Evolutionary conservation across 2,113 vertebrate species (phyloP).

Genomic region (Lutjanus erythropterus): DNA sequence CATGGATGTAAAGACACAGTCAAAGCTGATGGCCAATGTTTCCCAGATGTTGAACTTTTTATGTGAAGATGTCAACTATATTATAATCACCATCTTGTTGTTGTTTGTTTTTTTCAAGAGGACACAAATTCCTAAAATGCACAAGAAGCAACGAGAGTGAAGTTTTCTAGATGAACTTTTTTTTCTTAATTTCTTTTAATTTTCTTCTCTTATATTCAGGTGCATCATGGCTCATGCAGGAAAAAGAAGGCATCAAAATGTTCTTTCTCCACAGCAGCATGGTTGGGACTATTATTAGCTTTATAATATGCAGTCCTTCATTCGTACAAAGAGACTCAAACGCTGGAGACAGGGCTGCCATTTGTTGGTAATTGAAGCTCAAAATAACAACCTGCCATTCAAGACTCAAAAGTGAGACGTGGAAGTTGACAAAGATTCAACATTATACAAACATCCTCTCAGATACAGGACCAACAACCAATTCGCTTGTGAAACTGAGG

Average conservation of each 20-base stretch:
- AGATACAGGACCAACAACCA: background rate
- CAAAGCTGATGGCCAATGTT: no score
- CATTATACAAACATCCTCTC: background rate
- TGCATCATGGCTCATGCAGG: background rate
- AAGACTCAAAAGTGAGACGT: background rate
- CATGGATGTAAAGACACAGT: no score
- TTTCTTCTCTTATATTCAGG: background rate
- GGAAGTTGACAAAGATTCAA: background rate
- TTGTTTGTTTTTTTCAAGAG: no score
- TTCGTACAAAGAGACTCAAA: background rate
- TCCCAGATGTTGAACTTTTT: no score
- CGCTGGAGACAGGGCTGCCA: background rate
- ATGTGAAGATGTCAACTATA: no score
- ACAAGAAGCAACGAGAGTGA: no score
- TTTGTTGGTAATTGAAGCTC: background rate
- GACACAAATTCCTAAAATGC: no score
- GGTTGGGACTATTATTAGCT: background rate
- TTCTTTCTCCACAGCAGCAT: background rate
- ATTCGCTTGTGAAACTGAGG: background rate
- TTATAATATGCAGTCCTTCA: background rate
- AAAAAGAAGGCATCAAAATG: background rate
- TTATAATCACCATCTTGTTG: no score
- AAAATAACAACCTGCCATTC: background rate
- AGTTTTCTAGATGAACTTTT: background rate
- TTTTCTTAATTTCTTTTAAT: background rate